These are phyloP conservation scores for Malacoraja senta DNA, from an alignment of 2,797 vertebrate species.

Conservation along the genomic window DNA sequence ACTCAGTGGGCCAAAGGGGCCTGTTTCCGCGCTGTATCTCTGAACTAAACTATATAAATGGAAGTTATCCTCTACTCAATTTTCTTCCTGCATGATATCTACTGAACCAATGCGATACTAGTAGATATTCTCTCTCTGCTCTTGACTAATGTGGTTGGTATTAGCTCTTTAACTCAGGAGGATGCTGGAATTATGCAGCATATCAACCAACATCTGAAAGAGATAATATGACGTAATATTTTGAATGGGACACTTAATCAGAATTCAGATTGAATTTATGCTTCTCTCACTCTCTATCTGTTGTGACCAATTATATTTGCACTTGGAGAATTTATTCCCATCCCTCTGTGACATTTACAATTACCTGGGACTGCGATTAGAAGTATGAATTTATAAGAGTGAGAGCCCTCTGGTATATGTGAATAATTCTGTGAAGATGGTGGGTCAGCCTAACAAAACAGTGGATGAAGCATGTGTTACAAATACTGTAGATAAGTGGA, in stretches of 20 bases:
- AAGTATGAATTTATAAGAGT: not conserved
- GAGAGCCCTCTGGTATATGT: not conserved
- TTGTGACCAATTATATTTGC: not conserved
- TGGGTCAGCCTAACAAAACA: not conserved
- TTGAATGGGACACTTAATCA: not conserved
- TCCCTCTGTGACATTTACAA: slow-evolving; percentile 3
- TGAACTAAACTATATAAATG: too few relatives aligned
- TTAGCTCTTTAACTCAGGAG: not conserved
- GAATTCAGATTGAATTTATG: not conserved
- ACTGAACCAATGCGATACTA: not conserved
- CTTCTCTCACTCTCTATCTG: not conserved
- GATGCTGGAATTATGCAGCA: not conserved
- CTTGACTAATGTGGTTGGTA: too few relatives aligned
- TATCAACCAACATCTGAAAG: not conserved
- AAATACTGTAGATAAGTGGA: too few relatives aligned
- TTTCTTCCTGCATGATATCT: not conserved
- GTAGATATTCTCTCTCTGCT: not conserved
- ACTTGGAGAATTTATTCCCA: not conserved
- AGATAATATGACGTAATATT: not conserved
- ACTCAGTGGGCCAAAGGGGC: too few relatives aligned
- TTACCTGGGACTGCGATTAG: not conserved
- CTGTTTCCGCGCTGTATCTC: too few relatives aligned
- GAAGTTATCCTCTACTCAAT: not conserved
- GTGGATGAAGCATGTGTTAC: not conserved
- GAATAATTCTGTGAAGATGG: not conserved